Conservation (phyloP, 2,113 vertebrate genomes). For the Boleophthalmus pectinirostris region DNA sequence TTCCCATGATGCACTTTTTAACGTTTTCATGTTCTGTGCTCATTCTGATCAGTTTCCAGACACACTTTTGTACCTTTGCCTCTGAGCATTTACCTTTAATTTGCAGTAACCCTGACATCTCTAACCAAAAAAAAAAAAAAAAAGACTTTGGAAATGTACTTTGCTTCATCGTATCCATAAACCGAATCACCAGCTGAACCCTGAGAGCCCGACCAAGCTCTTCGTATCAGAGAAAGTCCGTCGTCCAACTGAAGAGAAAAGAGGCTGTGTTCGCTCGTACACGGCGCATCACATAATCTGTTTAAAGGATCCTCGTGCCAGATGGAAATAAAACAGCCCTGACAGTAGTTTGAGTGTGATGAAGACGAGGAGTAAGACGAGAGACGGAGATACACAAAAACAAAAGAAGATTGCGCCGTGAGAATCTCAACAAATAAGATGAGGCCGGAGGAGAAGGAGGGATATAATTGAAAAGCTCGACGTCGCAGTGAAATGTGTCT, state of each 20-base stretch:
- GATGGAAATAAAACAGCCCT: constrained; percentile 51
- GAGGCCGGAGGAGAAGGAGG: background rate
- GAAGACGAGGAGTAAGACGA: constrained; percentile 22
- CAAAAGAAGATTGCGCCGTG: constrained; percentile 39
- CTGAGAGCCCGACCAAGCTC: constrained; percentile 42
- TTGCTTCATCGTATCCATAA: constrained; percentile 9
- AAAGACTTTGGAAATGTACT: constrained; percentile 18
- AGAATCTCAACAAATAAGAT: constrained; percentile 29
- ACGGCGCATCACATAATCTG: constrained; percentile 44
- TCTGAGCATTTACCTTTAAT: too few relatives aligned
- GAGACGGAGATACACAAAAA: constrained; percentile 44
- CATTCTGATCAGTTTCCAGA: too few relatives aligned
- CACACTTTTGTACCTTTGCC: too few relatives aligned
- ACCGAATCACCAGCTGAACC: constrained; percentile 38
- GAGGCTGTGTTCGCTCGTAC: constrained; percentile 46
- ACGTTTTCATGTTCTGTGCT: too few relatives aligned
- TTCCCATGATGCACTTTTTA: too few relatives aligned
- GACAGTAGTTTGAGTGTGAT: constrained; percentile 51
- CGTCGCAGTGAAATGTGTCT: constrained; percentile 7
- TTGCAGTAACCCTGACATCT: constrained; percentile 1
- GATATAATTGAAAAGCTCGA: background rate
- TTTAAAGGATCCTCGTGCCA: constrained; percentile 59
- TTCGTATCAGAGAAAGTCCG: constrained; percentile 37
- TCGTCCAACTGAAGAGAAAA: constrained; percentile 49
- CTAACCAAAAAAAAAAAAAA: constrained; percentile 21